A percentile compares a stretch with the other conserved stretches of the same genome.
Conservation (phyloP, 2,888 invertebrate genomes). For the Hypsopygia costalis region DNA sequence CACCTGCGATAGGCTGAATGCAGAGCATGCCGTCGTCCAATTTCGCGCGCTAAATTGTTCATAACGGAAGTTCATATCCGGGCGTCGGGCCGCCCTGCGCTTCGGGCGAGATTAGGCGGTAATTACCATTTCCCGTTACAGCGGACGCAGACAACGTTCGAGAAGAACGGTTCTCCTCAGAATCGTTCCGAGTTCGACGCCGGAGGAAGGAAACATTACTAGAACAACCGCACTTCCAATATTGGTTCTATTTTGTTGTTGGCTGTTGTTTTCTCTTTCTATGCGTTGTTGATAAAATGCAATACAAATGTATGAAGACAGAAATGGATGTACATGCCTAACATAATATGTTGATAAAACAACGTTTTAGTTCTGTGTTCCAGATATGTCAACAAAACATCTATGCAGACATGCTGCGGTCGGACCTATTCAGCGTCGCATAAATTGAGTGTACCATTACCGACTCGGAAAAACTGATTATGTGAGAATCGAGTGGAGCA, state of each 20-base stretch:
- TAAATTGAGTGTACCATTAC: slow-evolving; percentile 61
- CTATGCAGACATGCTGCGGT: slow-evolving; percentile 26
- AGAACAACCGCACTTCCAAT: slow-evolving; percentile 32
- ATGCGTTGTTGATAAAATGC: not conserved
- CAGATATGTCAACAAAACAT: slow-evolving; percentile 21
- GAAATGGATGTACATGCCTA: too few species aligned
- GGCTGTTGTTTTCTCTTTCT: not conserved
- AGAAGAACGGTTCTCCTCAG: slow-evolving; percentile 48
- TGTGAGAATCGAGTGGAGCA: slow-evolving; percentile 54
- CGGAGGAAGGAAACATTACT: slow-evolving; percentile 47
- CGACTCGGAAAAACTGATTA: slow-evolving; percentile 70
- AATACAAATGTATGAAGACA: not conserved
- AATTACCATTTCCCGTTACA: slow-evolving; percentile 80
- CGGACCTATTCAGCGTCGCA: slow-evolving; percentile 30
- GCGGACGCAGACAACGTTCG: slow-evolving; percentile 68
- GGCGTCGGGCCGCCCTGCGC: slow-evolving; percentile 76
- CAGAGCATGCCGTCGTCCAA: slow-evolving; percentile 77
- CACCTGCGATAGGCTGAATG: slow-evolving; percentile 57
- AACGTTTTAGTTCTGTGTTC: not conserved
- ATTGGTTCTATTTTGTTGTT: slow-evolving; percentile 21
- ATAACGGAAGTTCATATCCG: slow-evolving; percentile 94
- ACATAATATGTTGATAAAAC: too few species aligned
- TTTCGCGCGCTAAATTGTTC: slow-evolving; percentile 89
- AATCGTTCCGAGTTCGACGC: slow-evolving; percentile 39
- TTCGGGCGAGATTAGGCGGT: slow-evolving; percentile 80